Percentiles rank a stretch among this genome's conserved stretches.
phyloP scores from a whole-genome alignment of 2,888 invertebrate species.

The Chymomyza fuscimana region DNA sequence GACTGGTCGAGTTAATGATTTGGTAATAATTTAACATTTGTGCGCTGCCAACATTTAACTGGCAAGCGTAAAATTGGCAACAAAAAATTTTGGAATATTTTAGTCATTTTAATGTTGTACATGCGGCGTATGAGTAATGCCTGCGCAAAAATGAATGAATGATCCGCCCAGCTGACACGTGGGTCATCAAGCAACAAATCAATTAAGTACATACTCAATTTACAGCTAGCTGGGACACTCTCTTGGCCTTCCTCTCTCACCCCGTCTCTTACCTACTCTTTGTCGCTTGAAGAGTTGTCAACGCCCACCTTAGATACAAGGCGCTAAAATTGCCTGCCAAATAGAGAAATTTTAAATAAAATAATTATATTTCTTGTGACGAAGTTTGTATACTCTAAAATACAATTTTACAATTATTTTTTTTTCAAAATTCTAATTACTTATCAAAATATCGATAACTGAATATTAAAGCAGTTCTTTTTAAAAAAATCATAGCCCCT shows the following conservation, averaged over 20 bases:
- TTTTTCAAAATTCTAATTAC: no score
- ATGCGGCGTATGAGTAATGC: constrained; percentile 55
- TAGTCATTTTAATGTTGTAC: constrained; percentile 41
- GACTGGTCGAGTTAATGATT: constrained; percentile 72
- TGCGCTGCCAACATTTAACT: constrained; percentile 53
- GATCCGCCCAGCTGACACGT: neutral
- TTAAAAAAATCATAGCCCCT: no score
- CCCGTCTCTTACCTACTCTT: constrained; percentile 1
- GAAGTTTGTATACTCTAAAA: neutral
- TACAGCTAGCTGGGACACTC: neutral
- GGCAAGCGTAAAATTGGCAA: constrained; percentile 71
- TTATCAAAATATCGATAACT: no score
- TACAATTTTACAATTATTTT: no score
- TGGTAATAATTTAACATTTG: constrained; percentile 69
- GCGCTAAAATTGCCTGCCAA: neutral
- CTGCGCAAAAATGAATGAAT: constrained; percentile 24
- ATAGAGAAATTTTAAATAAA: constrained; percentile 15
- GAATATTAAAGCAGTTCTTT: no score
- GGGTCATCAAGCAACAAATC: constrained; percentile 44
- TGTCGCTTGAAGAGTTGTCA: neutral
- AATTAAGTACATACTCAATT: constrained; percentile 3
- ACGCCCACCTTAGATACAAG: neutral
- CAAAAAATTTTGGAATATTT: constrained; percentile 30
- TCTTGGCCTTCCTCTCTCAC: neutral
- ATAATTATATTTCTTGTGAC: neutral